These are phyloP conservation scores for Odocoileus virginianus DNA, from an alignment of 2,113 vertebrate genomes.

Conservation along the genomic window DNA sequence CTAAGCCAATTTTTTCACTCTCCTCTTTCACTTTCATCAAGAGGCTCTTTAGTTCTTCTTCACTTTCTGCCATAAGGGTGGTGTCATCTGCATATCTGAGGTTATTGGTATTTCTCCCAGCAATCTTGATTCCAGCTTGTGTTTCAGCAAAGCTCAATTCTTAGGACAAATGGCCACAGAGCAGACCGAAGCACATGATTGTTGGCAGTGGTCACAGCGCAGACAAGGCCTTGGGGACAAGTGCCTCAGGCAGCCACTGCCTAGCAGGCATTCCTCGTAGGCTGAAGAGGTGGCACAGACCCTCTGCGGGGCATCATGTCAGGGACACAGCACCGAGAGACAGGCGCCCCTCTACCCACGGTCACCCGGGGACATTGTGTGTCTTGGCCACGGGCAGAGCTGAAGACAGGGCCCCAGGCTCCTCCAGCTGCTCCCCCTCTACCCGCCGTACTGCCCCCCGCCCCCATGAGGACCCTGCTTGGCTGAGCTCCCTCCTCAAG, in stretches of 20 bases:
- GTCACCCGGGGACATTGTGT: accelerated
- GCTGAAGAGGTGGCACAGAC: neutral
- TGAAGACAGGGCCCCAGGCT: neutral
- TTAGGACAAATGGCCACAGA: neutral
- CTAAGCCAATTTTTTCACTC: neutral
- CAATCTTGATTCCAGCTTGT: neutral
- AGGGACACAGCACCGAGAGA: neutral
- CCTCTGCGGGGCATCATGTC: neutral
- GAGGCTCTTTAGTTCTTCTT: neutral
- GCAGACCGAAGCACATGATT: accelerated
- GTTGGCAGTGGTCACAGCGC: neutral
- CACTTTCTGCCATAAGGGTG: neutral
- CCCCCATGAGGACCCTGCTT: accelerated
- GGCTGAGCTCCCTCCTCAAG: neutral
- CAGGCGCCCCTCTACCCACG: neutral
- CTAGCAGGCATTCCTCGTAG: neutral
- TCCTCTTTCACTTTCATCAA: neutral
- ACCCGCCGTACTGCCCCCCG: accelerated
- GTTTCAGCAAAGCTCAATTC: neutral
- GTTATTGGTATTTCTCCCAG: neutral
- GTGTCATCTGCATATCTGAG: neutral
- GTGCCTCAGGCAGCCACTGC: neutral
- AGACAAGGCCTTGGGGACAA: neutral
- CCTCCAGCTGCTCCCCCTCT: neutral
- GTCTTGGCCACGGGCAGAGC: neutral